Conservation (phyloP, 2,888 invertebrate genomes). For the Spilarctia lutea region DNA sequence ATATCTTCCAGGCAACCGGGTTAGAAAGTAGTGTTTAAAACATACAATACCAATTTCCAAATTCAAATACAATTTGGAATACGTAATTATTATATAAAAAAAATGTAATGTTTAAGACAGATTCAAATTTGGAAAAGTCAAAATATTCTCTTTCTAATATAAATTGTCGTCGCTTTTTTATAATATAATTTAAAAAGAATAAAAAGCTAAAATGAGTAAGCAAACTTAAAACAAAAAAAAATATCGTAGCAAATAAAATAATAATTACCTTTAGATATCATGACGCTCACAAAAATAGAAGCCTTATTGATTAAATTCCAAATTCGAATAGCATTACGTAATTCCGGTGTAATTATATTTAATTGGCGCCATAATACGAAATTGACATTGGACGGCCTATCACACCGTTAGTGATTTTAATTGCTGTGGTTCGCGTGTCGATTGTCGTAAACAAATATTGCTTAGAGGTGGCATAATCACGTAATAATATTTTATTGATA, state of each 20-base stretch:
- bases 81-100: too few relatives aligned
- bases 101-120: background rate
- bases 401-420: constrained; percentile 42
- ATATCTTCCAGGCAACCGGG: too few relatives aligned
- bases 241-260: background rate
- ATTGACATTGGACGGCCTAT: constrained; percentile 32
- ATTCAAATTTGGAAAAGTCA: background rate
- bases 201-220: background rate
- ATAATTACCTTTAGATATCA: background rate
- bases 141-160: too few relatives aligned
- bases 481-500: constrained; percentile 41
- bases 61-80: too few relatives aligned
- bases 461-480: constrained; percentile 21
- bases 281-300: background rate
- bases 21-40: too few relatives aligned
- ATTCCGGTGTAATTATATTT: constrained; percentile 38
- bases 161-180: too few relatives aligned
- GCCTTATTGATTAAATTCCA: constrained; percentile 22
- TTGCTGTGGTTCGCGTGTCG: constrained; percentile 39
- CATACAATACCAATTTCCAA: too few relatives aligned
- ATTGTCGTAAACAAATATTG: constrained; percentile 40
- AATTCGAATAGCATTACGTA: constrained; percentile 23
- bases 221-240: background rate
- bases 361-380: constrained; percentile 32
- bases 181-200: background rate